Evolutionary conservation across 2,797 vertebrate species (phyloP).

Genomic region (Discoglossus pictus): DNA sequence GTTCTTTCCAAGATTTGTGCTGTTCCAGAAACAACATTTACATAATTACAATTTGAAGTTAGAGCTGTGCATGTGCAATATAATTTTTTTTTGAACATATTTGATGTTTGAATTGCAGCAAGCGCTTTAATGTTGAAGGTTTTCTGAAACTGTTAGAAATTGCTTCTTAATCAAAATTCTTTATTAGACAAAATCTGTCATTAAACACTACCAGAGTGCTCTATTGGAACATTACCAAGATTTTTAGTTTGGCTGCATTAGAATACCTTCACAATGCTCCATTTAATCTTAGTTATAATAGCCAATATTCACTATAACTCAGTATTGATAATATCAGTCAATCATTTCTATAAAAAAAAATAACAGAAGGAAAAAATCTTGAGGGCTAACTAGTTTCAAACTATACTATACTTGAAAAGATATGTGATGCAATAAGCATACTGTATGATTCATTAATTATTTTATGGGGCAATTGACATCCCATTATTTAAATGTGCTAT

Average conservation of each 20-base stretch:
- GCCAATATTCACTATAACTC: not conserved
- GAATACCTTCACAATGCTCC: not conserved
- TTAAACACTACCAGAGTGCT: conserved; percentile 1
- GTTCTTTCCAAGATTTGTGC: conserved; percentile 1
- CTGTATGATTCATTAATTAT: no score
- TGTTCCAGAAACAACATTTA: conserved; percentile 10
- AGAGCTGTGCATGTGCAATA: not conserved
- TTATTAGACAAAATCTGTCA: conserved; percentile 17
- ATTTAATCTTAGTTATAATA: not conserved
- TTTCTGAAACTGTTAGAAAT: conserved; percentile 5
- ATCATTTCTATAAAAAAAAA: no score
- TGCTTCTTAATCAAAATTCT: conserved; percentile 23
- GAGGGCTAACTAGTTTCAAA: no score
- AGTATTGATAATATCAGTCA: no score
- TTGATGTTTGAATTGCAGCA: not conserved
- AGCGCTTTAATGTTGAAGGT: not conserved
- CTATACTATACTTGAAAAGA: no score
- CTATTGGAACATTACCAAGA: not conserved
- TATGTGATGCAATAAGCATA: no score
- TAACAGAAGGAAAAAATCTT: no score
- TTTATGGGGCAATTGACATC: no score
- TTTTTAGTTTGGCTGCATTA: not conserved
- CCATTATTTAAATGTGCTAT: no score
- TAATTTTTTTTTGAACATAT: conserved; percentile 21
- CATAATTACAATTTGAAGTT: conserved; percentile 15